A percentile compares a stretch with the other conserved stretches of the same genome.
These are phyloP conservation scores for Eleginops maclovinus DNA, from an alignment of 2,113 vertebrate species.

Conservation along the genomic window DNA sequence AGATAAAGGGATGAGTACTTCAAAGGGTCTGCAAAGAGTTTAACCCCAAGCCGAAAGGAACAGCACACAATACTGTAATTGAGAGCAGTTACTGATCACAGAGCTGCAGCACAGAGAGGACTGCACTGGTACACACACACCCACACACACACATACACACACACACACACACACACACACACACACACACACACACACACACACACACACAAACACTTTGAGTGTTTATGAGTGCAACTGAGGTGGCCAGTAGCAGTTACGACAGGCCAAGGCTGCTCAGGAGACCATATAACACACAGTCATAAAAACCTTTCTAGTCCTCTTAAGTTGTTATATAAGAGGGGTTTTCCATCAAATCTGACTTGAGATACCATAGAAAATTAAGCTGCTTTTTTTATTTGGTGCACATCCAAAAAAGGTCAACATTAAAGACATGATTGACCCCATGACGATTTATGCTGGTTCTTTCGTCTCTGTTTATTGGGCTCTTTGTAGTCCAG, in stretches of 20 bases:
- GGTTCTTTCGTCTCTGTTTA: conserved; percentile 55
- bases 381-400: conserved; percentile 1
- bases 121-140: conserved; percentile 48
- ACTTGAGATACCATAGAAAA: not conserved
- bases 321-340: conserved; percentile 20
- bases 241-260: conserved; percentile 65
- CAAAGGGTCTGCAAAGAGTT: conserved; percentile 98
- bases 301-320: conserved; percentile 36
- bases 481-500: conserved; percentile 67
- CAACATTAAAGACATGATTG: conserved; percentile 33
- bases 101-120: conserved; percentile 87
- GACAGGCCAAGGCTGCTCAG: conserved; percentile 53
- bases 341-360: conserved; percentile 30
- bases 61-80: conserved; percentile 96
- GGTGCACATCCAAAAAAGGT: not conserved
- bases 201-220: conserved; percentile 39
- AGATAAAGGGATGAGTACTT: conserved; percentile 99
- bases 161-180: conserved; percentile 48
- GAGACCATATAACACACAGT: conserved; percentile 50
- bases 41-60: conserved; percentile 94
- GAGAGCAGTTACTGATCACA: conserved; percentile 97
- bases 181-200: conserved; percentile 46
- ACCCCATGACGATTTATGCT: conserved; percentile 58
- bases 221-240: conserved; percentile 67
- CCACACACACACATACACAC: conserved; percentile 42